A percentile compares a stretch with the other conserved stretches of the same genome.
Evolutionary conservation across 2,113 vertebrate genomes (phyloP).

Genomic region (Monopterus albus): DNA sequence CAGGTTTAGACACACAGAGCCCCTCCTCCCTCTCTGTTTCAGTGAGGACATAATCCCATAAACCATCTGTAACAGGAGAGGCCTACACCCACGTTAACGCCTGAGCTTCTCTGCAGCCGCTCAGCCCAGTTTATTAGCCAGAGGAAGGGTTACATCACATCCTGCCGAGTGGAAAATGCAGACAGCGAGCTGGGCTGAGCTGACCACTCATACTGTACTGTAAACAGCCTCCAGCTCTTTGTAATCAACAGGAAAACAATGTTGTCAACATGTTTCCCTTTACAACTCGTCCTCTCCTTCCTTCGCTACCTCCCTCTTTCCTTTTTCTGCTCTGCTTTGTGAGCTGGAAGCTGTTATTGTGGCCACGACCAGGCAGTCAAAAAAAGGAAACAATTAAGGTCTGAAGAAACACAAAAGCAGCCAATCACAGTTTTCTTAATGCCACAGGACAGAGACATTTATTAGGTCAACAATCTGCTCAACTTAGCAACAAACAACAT

Average conservation of each 20-base stretch:
- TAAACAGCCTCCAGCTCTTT: background rate
- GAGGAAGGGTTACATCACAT: slow-evolving; percentile 16
- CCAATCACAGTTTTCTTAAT: too few relatives aligned
- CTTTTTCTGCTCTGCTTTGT: too few relatives aligned
- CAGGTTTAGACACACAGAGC: too few relatives aligned
- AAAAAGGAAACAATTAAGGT: too few relatives aligned
- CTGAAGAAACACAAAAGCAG: too few relatives aligned
- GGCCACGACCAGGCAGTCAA: too few relatives aligned
- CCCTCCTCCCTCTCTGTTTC: background rate
- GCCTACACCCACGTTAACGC: background rate
- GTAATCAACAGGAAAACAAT: background rate
- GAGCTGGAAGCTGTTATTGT: too few relatives aligned
- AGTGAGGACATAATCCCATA: background rate
- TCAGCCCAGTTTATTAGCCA: background rate
- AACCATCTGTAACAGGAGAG: background rate
- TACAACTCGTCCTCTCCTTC: background rate
- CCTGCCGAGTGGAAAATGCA: slow-evolving; percentile 17
- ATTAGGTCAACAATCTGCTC: too few relatives aligned
- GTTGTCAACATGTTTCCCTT: background rate
- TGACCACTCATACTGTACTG: background rate
- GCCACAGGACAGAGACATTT: too few relatives aligned
- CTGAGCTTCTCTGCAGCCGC: background rate
- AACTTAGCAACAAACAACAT: too few relatives aligned
- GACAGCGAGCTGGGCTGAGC: background rate
- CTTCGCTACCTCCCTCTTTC: too few relatives aligned